Conservation (phyloP, 2,113 vertebrate species). For the Psilopogon haemacephalus region DNA sequence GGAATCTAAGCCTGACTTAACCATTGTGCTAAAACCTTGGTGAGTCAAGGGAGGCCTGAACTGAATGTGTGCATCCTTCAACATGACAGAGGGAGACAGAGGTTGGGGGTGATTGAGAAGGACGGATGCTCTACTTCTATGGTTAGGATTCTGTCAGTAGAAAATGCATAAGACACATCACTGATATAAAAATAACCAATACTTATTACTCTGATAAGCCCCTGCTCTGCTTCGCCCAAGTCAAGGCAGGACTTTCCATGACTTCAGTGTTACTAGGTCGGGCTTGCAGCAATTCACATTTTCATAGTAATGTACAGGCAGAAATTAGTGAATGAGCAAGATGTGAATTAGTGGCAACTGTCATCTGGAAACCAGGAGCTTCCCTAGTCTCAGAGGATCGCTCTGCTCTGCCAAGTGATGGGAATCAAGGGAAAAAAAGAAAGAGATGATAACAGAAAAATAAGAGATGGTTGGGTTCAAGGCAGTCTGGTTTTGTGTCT, state of each 20-base stretch:
- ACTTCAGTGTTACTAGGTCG: not conserved
- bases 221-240: not conserved
- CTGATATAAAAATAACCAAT: slow-evolving; percentile 53
- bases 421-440: not conserved
- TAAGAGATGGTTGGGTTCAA: not conserved
- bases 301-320: not conserved
- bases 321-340: not conserved
- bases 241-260: not conserved
- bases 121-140: not conserved
- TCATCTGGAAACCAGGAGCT: not conserved
- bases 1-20: not conserved
- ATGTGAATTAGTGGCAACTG: not conserved
- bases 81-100: not conserved
- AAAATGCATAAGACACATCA: slow-evolving; percentile 13
- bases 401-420: not conserved
- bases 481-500: not conserved
- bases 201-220: slow-evolving; percentile 13
- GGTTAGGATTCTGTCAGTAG: not conserved
- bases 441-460: not conserved
- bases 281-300: not conserved
- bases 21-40: slow-evolving; percentile 25
- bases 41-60: slow-evolving; percentile 2
- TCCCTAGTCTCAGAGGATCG: slow-evolving; percentile 9
- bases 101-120: not conserved
- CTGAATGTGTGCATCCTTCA: not conserved